Evolutionary conservation across 1,140 invertebrate genomes (phyloP).

Genomic region (Arion vulgaris): DNA sequence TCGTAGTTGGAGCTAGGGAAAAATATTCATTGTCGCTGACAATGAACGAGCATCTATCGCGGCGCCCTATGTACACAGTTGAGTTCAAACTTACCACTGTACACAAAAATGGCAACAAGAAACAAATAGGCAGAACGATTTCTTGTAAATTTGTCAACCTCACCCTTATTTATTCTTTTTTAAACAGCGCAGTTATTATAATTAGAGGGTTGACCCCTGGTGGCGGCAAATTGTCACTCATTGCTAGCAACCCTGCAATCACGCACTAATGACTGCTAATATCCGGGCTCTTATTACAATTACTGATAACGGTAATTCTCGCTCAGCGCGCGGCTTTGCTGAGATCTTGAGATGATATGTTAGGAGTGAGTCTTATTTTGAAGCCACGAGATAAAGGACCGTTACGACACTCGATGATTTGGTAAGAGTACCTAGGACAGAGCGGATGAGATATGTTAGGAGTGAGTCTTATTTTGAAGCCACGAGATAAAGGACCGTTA

Average conservation of each 20-base stretch:
- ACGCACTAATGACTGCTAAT: conserved; percentile 28
- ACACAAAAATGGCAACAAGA: too few species aligned
- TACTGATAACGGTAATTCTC: conserved; percentile 22
- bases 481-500: conserved; percentile 10
- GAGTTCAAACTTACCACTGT: too few species aligned
- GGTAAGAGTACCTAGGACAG: too few species aligned
- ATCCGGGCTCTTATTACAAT: conserved; percentile 28
- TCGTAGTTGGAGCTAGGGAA: too few species aligned
- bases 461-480: neutral
- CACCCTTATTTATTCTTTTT: neutral
- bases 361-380: neutral
- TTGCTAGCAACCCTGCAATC: conserved; percentile 23
- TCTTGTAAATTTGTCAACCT: too few species aligned
- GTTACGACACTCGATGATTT: too few species aligned
- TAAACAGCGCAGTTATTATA: neutral
- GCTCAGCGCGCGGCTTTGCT: conserved; percentile 19
- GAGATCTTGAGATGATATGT: neutral
- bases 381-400: conserved; percentile 5
- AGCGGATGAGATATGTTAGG: neutral
- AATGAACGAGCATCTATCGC: too few species aligned
- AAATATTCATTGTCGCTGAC: too few species aligned
- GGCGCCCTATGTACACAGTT: too few species aligned
- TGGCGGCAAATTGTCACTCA: conserved; percentile 17
- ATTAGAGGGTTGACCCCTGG: conserved; percentile 16
- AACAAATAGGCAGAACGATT: too few species aligned